Evolutionary conservation across 2,888 invertebrate species (phyloP).

Genomic region (Cerastoderma edule): DNA sequence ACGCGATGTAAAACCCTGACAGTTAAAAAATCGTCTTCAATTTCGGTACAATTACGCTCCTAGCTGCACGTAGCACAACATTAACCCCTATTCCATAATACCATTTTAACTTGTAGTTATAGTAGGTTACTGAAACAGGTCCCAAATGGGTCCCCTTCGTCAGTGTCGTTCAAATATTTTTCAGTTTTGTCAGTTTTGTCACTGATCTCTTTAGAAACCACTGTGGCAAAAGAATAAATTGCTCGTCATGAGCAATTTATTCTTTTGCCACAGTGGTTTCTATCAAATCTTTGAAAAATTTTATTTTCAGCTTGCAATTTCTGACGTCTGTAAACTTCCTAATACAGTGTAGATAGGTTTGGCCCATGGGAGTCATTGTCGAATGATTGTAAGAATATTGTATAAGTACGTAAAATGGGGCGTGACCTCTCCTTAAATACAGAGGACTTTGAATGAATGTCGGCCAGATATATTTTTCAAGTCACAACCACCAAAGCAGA

Average conservation of each 20-base stretch:
- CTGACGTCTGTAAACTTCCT: too few relatives aligned
- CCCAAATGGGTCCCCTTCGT: not conserved
- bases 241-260: not conserved
- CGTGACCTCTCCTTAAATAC: not conserved
- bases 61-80: too few relatives aligned
- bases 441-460: not conserved
- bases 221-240: not conserved
- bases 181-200: not conserved
- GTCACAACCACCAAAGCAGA: too few relatives aligned
- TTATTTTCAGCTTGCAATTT: too few relatives aligned
- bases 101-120: not conserved
- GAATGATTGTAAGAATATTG: not conserved
- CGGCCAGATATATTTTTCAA: too few relatives aligned
- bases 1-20: too few relatives aligned
- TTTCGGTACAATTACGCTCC: too few relatives aligned
- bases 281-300: not conserved
- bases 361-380: not conserved
- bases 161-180: not conserved
- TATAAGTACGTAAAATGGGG: not conserved
- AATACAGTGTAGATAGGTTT: too few relatives aligned
- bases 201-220: not conserved
- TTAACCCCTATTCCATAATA: too few relatives aligned
- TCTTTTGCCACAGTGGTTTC: constrained; percentile 8
- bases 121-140: not conserved
- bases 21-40: too few relatives aligned